phyloP scores from a whole-genome alignment of 2,888 invertebrate species.

The Tenodera sinensis region DNA sequence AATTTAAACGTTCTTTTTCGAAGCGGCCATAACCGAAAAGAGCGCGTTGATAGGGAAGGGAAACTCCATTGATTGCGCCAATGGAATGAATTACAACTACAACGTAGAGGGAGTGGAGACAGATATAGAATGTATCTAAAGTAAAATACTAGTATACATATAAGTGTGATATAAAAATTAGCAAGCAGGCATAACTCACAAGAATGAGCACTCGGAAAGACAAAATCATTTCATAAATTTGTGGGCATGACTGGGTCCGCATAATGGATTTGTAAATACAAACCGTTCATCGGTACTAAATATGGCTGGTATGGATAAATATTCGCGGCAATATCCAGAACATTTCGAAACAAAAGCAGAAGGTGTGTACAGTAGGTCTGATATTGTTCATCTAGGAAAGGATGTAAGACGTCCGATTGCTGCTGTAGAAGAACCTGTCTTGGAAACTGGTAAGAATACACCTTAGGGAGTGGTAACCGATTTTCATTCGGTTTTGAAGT shows the following conservation, averaged over 20 bases:
- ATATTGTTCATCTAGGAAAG: not conserved
- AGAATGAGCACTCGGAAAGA: not conserved
- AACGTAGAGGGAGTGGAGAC: too few species aligned
- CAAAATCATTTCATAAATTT: not conserved
- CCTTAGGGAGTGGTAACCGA: not conserved
- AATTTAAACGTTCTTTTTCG: too few species aligned
- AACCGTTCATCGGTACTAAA: not conserved
- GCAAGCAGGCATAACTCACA: too few species aligned
- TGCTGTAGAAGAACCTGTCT: not conserved
- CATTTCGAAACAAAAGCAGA: not conserved
- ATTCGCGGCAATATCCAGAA: not conserved
- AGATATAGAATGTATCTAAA: too few species aligned
- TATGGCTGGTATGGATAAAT: conserved; percentile 14
- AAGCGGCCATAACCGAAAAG: too few species aligned
- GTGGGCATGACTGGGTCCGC: not conserved
- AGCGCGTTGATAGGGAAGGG: too few species aligned
- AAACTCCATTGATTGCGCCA: too few species aligned
- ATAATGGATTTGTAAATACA: not conserved
- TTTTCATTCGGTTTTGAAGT: too few species aligned
- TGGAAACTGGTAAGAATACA: not conserved
- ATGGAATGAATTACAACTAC: too few species aligned
- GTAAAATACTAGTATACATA: too few species aligned
- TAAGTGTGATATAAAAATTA: too few species aligned
- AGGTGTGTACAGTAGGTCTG: not conserved
- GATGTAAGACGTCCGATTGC: not conserved